Conservation (phyloP, 1,140 invertebrate genomes). For the Calephelis nemesis region DNA sequence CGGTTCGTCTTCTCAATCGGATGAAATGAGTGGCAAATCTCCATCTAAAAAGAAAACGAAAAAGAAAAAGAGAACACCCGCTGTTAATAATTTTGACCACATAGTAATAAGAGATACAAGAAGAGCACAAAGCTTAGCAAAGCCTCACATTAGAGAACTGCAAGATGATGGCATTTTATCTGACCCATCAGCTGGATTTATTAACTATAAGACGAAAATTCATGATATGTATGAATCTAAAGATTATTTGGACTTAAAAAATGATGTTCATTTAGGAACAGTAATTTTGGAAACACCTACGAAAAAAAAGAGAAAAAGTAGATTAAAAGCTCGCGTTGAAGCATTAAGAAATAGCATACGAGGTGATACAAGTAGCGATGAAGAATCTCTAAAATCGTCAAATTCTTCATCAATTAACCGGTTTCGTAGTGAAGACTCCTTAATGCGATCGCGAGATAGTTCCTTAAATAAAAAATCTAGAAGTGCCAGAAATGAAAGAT, state of each 20-base stretch:
- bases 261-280: slow-evolving; percentile 67
- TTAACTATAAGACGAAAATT: slow-evolving; percentile 68
- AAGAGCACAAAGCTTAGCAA: slow-evolving; percentile 72
- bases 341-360: slow-evolving; percentile 81
- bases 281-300: slow-evolving; percentile 76
- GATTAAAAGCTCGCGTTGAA: slow-evolving; percentile 83
- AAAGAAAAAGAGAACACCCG: slow-evolving; percentile 64
- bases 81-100: slow-evolving; percentile 78
- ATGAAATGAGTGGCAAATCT: slow-evolving; percentile 76
- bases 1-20: slow-evolving; percentile 82
- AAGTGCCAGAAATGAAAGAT: slow-evolving; percentile 87
- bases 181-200: slow-evolving; percentile 75
- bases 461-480: slow-evolving; percentile 77
- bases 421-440: slow-evolving; percentile 84
- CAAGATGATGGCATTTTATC: slow-evolving; percentile 80
- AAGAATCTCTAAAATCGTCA: slow-evolving; percentile 83
- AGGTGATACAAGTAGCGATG: slow-evolving; percentile 86
- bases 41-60: slow-evolving; percentile 75
- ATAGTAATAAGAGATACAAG: slow-evolving; percentile 72
- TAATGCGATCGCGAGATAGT: slow-evolving; percentile 80
- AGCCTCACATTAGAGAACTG: slow-evolving; percentile 58
- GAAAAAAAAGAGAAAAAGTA: slow-evolving; percentile 79
- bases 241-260: slow-evolving; percentile 63
- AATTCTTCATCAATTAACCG: slow-evolving; percentile 82
- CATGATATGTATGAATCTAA: slow-evolving; percentile 56